A percentile compares a stretch with the other conserved stretches of the same genome.
These are phyloP conservation scores for Charaxes varanes DNA, from an alignment of 1,140 invertebrate genomes.

Conservation along the genomic window DNA sequence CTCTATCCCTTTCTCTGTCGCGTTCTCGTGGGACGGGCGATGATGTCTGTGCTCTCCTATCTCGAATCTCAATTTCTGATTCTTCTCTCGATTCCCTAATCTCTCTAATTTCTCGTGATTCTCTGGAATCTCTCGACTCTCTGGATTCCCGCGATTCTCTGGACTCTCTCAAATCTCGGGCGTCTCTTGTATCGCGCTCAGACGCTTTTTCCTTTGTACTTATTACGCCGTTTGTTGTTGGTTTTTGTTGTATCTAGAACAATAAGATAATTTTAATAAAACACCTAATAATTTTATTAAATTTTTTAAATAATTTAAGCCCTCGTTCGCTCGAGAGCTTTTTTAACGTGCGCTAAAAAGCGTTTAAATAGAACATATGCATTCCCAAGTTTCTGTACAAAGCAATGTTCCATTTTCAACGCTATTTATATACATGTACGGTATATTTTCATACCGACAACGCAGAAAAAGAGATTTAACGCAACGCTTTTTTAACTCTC, in stretches of 20 bases:
- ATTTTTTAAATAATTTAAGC: no score
- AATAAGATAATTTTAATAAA: conserved; percentile 17
- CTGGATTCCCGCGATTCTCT: conserved; percentile 29
- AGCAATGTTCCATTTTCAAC: no score
- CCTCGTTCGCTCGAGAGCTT: no score
- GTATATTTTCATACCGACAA: no score
- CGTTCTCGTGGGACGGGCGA: conserved; percentile 46
- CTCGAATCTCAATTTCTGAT: conserved; percentile 34
- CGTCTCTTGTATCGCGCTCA: conserved; percentile 39
- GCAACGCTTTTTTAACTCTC: no score
- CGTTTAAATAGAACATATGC: no score
- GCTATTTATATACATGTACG: no score
- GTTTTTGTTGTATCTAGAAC: conserved; percentile 66
- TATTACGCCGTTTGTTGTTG: conserved; percentile 56
- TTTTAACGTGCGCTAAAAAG: no score
- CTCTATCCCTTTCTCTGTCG: conserved; percentile 32
- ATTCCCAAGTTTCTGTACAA: no score
- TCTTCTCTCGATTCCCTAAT: conserved; percentile 35
- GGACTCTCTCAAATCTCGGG: conserved; percentile 28
- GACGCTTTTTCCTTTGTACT: conserved; percentile 41
- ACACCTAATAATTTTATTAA: not conserved
- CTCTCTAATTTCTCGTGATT: conserved; percentile 31
- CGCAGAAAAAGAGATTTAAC: no score
- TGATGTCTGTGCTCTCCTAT: conserved; percentile 46
- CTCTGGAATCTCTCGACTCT: conserved; percentile 31